Base-by-base conservation (phyloP, 2,888 invertebrate genomes). In the Athripsodes cinereus region DNA sequence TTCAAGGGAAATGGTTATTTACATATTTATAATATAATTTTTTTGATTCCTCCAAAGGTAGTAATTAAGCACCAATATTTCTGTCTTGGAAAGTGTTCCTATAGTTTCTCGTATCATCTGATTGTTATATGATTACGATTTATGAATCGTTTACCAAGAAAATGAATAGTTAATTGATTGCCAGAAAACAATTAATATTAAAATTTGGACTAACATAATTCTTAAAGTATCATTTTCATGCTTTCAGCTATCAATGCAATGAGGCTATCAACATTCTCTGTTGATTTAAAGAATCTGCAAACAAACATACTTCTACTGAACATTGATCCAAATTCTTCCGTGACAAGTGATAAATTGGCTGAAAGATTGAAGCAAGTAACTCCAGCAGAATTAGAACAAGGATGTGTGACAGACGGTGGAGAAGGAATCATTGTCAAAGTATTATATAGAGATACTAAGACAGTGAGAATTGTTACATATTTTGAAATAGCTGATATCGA, bases 221-320 rank as follows among this genome's bases (percentile, higher is more conserved):
- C 21, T 21, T 44, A 46, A 58, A 58, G 34, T 44, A 48, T 26
- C 31, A 3, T 34, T 47, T 58, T 56, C 31, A 40, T 55, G 50
- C 48, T 55, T 69, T 1, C 71, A 86, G 86, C 81, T 2, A 82
- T 90, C 63, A 69, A 81, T 46, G 79, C 82, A 0, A 67, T 84
- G 44, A 76, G 80, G 44, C 83, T 86, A 53, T 79, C 81, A 61
- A 71, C 81, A 35, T 80, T 90, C 66, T 71, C 67, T 0, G 86
- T 90, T 22, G 84, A 90, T 65, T 67, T 84, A 34, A 70, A 75
- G 2, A 74, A 71, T 18, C 80, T 86, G 13, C 85, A 89, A 65
- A 87, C 87, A 1, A 92, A 92, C 70, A 91, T 93, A 65, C 74
- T 92, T 57, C 78, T 91, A 67, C 76, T 92, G 50, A 73, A 80